Evolutionary conservation across 1,140 invertebrate genomes (phyloP), one percentile per base, ranked within the genome.

Genomic region (Diachasma alloeum): DNA sequence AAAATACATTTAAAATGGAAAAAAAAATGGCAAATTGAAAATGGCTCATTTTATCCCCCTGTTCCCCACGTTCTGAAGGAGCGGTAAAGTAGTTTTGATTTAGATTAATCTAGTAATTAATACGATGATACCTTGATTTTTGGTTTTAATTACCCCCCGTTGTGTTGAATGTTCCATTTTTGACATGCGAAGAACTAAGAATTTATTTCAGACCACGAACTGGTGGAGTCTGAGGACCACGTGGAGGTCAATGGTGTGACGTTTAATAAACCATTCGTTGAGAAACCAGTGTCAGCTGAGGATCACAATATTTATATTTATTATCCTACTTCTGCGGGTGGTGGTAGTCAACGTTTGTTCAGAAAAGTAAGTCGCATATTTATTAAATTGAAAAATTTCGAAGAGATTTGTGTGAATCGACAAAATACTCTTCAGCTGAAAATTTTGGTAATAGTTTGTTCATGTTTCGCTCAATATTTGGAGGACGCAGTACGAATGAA

Each of bases 301-400:
- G 98, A 99, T 91, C 99, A 99, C 88, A 99, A 99, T 87, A 99
- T 99, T 85, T 99, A 99, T 87, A 99, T 99, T 83, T 99, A 99
- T 90, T 99, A 99, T 91, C 99, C 98, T 0, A 97, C 97, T 4
- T 97, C 97, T 4, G 99, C 98, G n/a, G 99, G 99, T 3, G 96
- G 95, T 3, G 98, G 98, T 2, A 98, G 97, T 87, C 98, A 99
- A 87, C 92, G 97, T 82, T 91, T 99, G 48, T 99, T 99, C 90
- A 93, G 98, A 86, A 99, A 99, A 92, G 96, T 97, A 11, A 42
- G 39, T 42, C n/a, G n/a, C n/a, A n/a, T n/a, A n/a, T n/a, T n/a
- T n/a, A n/a, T n/a, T n/a, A n/a, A n/a, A n/a, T n/a, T n/a, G n/a
- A n/a, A n/a, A n/a, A n/a, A n/a, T n/a, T n/a, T n/a, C n/a, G n/a